These are phyloP conservation scores for Theretra japonica DNA, from an alignment of 2,888 invertebrate genomes.

Conservation along the genomic window DNA sequence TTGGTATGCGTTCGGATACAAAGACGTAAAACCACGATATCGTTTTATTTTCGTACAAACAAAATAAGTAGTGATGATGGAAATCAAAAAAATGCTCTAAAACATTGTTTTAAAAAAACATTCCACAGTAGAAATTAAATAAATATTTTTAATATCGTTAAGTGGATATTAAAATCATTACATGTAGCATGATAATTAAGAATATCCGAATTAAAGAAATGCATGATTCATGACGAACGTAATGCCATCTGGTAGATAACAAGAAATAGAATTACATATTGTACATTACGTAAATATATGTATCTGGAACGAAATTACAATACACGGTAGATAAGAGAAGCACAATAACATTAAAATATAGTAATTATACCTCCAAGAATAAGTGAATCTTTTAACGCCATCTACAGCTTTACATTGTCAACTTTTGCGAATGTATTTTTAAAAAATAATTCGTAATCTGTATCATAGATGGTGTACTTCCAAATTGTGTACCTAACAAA, in stretches of 20 bases:
- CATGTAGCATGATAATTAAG: neutral
- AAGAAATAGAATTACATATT: neutral
- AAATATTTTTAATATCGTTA: no score
- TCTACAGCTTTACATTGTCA: neutral
- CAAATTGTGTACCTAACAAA: no score
- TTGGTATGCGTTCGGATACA: constrained; percentile 16
- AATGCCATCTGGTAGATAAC: neutral
- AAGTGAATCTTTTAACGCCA: neutral
- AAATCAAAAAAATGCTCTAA: neutral
- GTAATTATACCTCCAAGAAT: no score
- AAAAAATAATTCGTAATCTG: neutral
- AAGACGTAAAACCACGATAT: neutral
- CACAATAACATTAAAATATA: neutral
- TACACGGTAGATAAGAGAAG: neutral
- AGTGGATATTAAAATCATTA: no score
- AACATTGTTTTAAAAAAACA: no score
- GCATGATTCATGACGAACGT: neutral
- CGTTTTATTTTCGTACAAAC: neutral
- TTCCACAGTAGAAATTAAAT: no score
- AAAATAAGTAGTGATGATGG: neutral
- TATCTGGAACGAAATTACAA: neutral
- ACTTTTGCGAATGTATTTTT: neutral
- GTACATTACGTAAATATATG: neutral
- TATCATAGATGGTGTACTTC: neutral
- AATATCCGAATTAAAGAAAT: neutral